These are phyloP conservation scores for Barbus barbus DNA, from an alignment of 2,113 vertebrate genomes.

Conservation along the genomic window DNA sequence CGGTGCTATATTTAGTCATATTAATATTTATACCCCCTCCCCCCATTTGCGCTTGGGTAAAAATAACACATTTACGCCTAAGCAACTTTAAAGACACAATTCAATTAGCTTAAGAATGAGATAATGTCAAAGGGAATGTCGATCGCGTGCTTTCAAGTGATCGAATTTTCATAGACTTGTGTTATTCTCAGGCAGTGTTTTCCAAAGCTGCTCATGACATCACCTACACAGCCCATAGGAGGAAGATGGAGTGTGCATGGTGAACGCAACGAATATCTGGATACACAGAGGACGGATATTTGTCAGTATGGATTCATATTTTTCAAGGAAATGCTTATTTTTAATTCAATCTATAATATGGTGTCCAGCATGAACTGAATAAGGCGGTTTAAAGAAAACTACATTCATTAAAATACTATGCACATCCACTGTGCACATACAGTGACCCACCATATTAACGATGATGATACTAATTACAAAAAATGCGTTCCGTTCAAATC, in stretches of 20 bases:
- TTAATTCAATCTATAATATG: conserved; percentile 63
- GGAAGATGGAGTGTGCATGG: conserved; percentile 43
- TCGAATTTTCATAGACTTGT: conserved; percentile 19
- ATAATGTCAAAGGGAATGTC: conserved; percentile 2
- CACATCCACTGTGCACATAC: not conserved
- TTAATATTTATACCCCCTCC: conserved; percentile 70
- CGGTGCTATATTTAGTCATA: conserved; percentile 74
- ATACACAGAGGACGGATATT: not conserved
- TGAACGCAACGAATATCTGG: conserved; percentile 31
- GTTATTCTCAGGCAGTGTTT: conserved; percentile 52
- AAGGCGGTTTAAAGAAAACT: not conserved
- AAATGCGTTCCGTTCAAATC: not conserved
- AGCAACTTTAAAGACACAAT: conserved; percentile 21
- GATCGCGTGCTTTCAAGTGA: not conserved
- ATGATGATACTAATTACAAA: not conserved
- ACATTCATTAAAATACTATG: not conserved
- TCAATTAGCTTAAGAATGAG: not conserved
- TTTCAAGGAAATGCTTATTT: conserved; percentile 62
- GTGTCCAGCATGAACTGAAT: conserved; percentile 57
- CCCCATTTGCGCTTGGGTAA: conserved; percentile 50
- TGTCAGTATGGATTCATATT: not conserved
- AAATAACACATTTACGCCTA: conserved; percentile 53
- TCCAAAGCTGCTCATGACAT: conserved; percentile 49
- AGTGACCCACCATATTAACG: conserved; percentile 17
- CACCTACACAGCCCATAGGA: conserved; percentile 40